Evolutionary conservation across 1,140 invertebrate genomes (phyloP).

Genomic region (Leptopilina boulardi): DNA sequence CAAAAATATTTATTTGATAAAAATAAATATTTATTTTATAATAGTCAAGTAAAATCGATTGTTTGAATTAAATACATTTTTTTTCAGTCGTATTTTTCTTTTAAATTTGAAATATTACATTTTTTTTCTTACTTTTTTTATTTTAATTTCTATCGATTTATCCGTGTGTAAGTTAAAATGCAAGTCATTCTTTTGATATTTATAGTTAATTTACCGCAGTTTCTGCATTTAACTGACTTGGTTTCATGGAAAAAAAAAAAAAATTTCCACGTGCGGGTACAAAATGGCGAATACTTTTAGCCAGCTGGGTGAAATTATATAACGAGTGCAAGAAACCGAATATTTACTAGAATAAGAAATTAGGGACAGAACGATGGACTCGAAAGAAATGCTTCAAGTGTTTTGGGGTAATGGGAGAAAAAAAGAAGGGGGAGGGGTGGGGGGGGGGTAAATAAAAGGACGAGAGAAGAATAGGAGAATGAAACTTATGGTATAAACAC

Average conservation of each 20-base stretch:
- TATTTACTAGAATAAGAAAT: slow-evolving; percentile 22
- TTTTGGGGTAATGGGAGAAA: not conserved
- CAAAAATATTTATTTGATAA: no score
- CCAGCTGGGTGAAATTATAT: slow-evolving; percentile 9
- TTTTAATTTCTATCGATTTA: not conserved
- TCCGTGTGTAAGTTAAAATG: not conserved
- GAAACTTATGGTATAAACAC: not conserved
- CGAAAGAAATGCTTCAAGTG: slow-evolving; percentile 9
- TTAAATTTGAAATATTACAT: no score
- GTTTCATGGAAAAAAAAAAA: not conserved
- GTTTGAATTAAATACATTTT: no score
- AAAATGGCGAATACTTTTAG: slow-evolving; percentile 4
- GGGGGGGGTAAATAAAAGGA: not conserved
- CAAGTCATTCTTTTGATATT: not conserved
- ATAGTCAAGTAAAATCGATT: no score
- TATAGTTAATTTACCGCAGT: not conserved
- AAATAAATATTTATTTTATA: no score
- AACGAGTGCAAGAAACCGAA: not conserved
- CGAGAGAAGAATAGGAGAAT: not conserved
- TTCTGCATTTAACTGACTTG: not conserved
- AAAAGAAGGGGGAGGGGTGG: no score
- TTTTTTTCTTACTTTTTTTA: no score
- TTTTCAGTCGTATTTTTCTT: no score
- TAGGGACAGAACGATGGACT: not conserved
- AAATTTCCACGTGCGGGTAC: not conserved